These are phyloP conservation scores for Stenurella melanura DNA, from an alignment of 2,888 invertebrate species.

Conservation along the genomic window DNA sequence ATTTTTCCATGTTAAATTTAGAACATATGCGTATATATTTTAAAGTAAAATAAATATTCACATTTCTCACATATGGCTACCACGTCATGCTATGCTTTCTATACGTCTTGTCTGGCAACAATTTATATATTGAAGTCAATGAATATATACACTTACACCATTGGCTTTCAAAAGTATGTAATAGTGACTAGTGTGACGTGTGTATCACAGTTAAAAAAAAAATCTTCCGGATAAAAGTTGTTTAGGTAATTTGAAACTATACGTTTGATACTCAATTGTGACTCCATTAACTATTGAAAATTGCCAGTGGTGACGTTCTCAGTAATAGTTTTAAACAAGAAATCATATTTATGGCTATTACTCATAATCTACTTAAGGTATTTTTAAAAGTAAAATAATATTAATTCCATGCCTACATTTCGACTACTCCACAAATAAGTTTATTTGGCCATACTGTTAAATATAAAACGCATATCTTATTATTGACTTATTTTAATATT, in stretches of 20 bases:
- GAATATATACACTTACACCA: neutral
- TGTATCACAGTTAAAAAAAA: conserved; percentile 7
- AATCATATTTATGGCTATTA: no score
- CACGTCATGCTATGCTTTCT: conserved; percentile 42
- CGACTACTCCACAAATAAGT: no score
- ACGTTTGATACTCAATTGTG: neutral
- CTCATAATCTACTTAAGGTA: no score
- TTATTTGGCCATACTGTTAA: no score
- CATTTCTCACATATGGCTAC: conserved; percentile 46
- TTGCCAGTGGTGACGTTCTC: neutral
- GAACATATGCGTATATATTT: conserved; percentile 49
- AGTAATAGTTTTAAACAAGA: neutral
- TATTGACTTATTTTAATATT: no score
- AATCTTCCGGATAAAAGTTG: neutral
- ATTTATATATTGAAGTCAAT: conserved; percentile 16
- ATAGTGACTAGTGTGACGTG: neutral
- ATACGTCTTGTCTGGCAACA: conserved; percentile 10
- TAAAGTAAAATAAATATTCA: conserved; percentile 52
- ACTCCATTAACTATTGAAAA: conserved; percentile 6
- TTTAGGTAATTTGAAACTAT: conserved; percentile 1
- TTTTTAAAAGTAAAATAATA: no score
- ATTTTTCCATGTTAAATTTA: conserved; percentile 50
- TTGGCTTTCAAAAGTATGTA: conserved; percentile 2
- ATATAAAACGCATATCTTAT: no score
- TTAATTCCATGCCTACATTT: no score